A percentile compares a stretch with the other conserved stretches of the same genome.
Conservation (phyloP, 2,797 vertebrate genomes). For the Melanotaenia pygmaea region DNA sequence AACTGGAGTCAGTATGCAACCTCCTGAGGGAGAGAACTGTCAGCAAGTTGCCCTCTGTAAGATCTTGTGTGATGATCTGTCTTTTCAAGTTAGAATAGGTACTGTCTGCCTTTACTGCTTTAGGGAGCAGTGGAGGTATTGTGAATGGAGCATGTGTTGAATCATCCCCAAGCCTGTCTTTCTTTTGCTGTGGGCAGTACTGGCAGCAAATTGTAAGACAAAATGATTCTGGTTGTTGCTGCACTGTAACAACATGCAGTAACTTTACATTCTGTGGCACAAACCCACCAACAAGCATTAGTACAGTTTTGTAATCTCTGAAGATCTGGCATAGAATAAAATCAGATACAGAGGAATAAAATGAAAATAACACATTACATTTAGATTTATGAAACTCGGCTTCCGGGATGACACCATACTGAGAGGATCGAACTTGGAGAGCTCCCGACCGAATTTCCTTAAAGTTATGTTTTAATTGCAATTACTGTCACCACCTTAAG, state of each 20-base stretch:
- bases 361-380: neutral
- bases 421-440: too few relatives aligned
- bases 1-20: constrained; percentile 1
- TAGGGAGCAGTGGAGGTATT: constrained; percentile 28
- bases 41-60: constrained; percentile 21
- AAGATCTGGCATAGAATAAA: neutral
- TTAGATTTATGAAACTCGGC: neutral
- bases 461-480: too few relatives aligned
- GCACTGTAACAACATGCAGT: constrained; percentile 8
- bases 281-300: neutral
- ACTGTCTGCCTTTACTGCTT: constrained; percentile 29
- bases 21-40: constrained; percentile 16
- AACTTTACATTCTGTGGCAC: neutral
- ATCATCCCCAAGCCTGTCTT: constrained; percentile 22
- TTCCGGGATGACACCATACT: too few relatives aligned
- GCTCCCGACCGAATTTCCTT: too few relatives aligned
- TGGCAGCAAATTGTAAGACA: constrained; percentile 1
- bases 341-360: neutral
- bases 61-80: constrained; percentile 31
- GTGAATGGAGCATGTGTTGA: constrained; percentile 34
- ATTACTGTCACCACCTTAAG: too few relatives aligned
- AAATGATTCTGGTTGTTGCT: neutral
- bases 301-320: neutral
- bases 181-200: constrained; percentile 25
- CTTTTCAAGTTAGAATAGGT: constrained; percentile 19